A percentile compares a stretch with the other conserved stretches of the same genome.
Evolutionary conservation across 2,888 invertebrate genomes (phyloP).

Genomic region (Lymantria monacha): DNA sequence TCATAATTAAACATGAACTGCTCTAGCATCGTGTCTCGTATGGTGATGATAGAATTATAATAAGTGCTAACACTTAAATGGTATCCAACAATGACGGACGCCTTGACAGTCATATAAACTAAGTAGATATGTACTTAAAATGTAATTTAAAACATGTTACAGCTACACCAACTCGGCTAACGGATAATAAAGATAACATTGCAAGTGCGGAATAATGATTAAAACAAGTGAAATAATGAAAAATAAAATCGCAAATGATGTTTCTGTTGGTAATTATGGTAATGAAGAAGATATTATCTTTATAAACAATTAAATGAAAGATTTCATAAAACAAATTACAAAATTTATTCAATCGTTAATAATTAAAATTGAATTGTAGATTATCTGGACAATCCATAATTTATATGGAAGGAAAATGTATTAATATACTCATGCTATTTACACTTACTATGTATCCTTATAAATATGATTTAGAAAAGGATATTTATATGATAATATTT

Average conservation of each 20-base stretch:
- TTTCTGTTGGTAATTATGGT: conserved; percentile 12
- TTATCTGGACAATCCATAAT: background rate
- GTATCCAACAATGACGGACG: conserved; percentile 40
- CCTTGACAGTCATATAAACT: conserved; percentile 41
- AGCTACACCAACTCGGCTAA: conserved; percentile 43
- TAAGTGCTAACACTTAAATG: conserved; percentile 34
- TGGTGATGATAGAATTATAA: conserved; percentile 32
- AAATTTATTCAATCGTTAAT: conserved; percentile 22
- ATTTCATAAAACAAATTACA: conserved; percentile 28
- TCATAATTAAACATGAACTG: background rate
- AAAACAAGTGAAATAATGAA: conserved; percentile 43
- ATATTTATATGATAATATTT: conserved; percentile 8
- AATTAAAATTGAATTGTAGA: conserved; percentile 10
- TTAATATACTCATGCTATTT: background rate
- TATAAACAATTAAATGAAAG: conserved; percentile 20
- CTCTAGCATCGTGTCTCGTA: conserved; percentile 31
- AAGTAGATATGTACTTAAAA: conserved; percentile 59
- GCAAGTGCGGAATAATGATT: conserved; percentile 46
- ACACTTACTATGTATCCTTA: background rate
- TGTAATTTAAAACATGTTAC: conserved; percentile 70
- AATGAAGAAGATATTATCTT: conserved; percentile 21
- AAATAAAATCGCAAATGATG: conserved; percentile 35
- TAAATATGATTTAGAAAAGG: background rate
- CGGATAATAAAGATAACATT: conserved; percentile 64
- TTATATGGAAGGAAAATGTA: background rate